Conservation (phyloP, 2,113 vertebrate species). For the Progne subis region DNA sequence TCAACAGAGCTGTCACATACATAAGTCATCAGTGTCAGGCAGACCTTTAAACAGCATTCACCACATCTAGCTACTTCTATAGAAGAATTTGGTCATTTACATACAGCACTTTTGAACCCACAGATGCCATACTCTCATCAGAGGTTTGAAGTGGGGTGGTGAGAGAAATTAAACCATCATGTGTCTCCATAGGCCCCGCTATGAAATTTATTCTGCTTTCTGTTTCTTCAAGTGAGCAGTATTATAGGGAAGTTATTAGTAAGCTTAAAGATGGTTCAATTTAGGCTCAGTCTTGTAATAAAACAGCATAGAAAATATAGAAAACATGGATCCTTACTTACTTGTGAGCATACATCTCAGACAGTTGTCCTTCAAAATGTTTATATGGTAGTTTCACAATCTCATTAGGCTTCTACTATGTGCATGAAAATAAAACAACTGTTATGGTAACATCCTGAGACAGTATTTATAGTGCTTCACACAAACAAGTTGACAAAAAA, state of each 20-base stretch:
- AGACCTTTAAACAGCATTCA: neutral
- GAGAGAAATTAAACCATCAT: neutral
- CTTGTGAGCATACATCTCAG: neutral
- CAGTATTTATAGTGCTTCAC: neutral
- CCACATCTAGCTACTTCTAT: neutral
- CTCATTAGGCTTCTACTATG: neutral
- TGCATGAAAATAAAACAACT: slow-evolving; percentile 13
- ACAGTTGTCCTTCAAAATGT: neutral
- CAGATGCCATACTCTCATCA: neutral
- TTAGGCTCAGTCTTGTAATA: neutral
- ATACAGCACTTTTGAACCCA: neutral
- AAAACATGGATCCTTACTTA: neutral
- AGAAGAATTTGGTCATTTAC: neutral
- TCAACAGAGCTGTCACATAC: neutral
- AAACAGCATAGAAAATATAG: neutral
- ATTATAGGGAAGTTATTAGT: neutral
- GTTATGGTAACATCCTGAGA: neutral
- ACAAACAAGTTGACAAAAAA: slow-evolving; percentile 19
- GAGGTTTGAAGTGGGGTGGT: neutral
- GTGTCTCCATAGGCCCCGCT: neutral
- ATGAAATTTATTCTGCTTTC: neutral
- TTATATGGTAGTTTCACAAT: neutral
- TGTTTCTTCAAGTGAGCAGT: neutral
- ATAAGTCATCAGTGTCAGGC: neutral
- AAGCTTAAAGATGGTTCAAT: neutral